These are phyloP conservation scores for Discoglossus pictus DNA, from an alignment of 2,797 vertebrate genomes.

Conservation along the genomic window DNA sequence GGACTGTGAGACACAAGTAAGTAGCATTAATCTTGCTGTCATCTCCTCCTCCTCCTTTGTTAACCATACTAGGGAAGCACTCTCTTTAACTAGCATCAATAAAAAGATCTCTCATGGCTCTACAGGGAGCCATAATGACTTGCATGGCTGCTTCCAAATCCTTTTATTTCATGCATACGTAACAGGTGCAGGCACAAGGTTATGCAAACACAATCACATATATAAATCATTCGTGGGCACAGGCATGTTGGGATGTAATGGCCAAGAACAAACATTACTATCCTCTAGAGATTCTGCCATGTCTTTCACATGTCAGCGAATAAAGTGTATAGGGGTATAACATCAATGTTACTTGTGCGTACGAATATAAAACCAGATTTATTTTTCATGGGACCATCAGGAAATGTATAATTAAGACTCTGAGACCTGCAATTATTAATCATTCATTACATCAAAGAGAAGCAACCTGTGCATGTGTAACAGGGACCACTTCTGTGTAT, in stretches of 20 bases:
- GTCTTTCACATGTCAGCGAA: too few relatives aligned
- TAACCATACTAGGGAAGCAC: not conserved
- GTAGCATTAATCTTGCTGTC: not conserved
- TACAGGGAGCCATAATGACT: conserved; percentile 23
- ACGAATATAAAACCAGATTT: too few relatives aligned
- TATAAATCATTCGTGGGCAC: conserved; percentile 1
- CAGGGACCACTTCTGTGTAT: too few relatives aligned
- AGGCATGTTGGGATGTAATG: not conserved
- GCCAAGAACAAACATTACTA: not conserved
- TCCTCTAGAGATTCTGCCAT: too few relatives aligned
- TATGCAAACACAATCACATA: conserved; percentile 31
- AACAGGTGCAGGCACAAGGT: conserved; percentile 32
- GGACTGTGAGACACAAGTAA: not conserved
- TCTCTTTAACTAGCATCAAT: conserved; percentile 16
- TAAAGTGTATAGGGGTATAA: too few relatives aligned
- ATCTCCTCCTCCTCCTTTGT: conserved; percentile 4
- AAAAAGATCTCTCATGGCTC: conserved; percentile 1
- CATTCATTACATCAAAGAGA: too few relatives aligned
- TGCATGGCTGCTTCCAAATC: conserved; percentile 20
- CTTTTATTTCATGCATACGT: conserved; percentile 9
- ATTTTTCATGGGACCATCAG: too few relatives aligned
- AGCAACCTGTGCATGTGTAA: too few relatives aligned
- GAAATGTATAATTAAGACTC: too few relatives aligned
- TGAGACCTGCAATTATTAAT: too few relatives aligned
- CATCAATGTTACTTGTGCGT: too few relatives aligned